Percentiles rank a stretch among this genome's conserved stretches.
Evolutionary conservation across 1,140 invertebrate species (phyloP).

Genomic region (Cyclina sinensis): DNA sequence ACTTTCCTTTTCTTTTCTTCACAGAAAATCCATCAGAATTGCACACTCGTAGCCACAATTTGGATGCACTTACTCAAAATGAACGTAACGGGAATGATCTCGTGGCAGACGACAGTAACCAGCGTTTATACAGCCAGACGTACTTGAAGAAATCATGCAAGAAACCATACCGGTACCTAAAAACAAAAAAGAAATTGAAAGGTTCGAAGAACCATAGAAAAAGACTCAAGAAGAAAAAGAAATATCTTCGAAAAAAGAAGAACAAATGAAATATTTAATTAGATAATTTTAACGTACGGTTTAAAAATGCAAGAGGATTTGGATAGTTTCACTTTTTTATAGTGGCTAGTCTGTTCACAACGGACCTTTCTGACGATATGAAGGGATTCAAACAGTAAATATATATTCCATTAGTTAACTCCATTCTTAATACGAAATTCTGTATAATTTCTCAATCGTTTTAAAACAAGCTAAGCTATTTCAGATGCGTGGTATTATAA

Average conservation of each 20-base stretch:
- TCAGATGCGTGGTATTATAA: too few relatives aligned
- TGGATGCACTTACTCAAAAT: not conserved
- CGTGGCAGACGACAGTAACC: not conserved
- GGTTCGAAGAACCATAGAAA: not conserved
- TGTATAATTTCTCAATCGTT: too few relatives aligned
- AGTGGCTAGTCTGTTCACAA: too few relatives aligned
- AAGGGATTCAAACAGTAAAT: too few relatives aligned
- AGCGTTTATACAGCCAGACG: not conserved
- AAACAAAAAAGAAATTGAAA: conserved; percentile 4
- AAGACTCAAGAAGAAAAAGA: conserved; percentile 1
- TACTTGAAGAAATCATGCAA: not conserved
- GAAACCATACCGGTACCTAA: not conserved
- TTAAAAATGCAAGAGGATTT: too few relatives aligned
- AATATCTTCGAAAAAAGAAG: not conserved
- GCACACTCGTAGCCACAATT: not conserved
- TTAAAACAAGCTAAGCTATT: too few relatives aligned
- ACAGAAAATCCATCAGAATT: not conserved
- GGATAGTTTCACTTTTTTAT: too few relatives aligned
- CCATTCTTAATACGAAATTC: too few relatives aligned
- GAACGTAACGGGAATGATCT: not conserved
- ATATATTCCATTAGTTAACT: too few relatives aligned
- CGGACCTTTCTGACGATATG: too few relatives aligned
- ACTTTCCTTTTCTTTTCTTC: not conserved
- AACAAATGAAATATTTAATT: not conserved
- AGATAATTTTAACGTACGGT: too few relatives aligned